Evolutionary conservation across 2,888 invertebrate genomes (phyloP).

Genomic region (Drosophila heteroneura): DNA sequence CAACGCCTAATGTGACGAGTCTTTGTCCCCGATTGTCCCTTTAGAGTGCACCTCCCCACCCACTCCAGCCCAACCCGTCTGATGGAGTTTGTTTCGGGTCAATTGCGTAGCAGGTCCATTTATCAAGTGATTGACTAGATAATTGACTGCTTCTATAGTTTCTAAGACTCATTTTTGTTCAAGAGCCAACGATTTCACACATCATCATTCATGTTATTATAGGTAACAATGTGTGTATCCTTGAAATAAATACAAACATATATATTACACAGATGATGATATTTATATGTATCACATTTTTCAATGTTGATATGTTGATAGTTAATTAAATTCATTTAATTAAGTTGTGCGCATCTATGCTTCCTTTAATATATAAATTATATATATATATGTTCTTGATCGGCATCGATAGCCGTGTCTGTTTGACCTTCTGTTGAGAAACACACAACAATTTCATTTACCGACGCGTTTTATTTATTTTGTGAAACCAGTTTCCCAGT

Average conservation of each 20-base stretch:
- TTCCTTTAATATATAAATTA: background rate
- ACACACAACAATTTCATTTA: background rate
- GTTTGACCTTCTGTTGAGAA: too few species aligned
- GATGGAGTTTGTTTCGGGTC: constrained; percentile 22
- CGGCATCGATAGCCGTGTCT: background rate
- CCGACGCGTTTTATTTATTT: background rate
- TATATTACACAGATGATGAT: background rate
- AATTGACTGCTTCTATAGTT: constrained; percentile 60
- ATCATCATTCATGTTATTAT: constrained; percentile 20
- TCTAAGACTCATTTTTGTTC: constrained; percentile 6
- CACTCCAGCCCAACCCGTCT: background rate
- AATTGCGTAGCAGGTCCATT: constrained; percentile 55
- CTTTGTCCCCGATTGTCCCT: constrained; percentile 36
- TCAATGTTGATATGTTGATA: background rate
- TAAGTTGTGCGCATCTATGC: background rate
- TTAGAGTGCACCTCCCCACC: background rate
- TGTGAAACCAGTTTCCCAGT: background rate
- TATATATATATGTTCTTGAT: background rate
- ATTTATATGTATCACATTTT: background rate
- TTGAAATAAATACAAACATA: background rate
- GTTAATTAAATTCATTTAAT: background rate
- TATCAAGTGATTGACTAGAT: constrained; percentile 78
- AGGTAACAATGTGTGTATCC: background rate
- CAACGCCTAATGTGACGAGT: constrained; percentile 64
- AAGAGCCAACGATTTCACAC: constrained; percentile 6